Evolutionary conservation across 2,888 invertebrate species (phyloP).

Genomic region (Cerceris rybyensis): DNA sequence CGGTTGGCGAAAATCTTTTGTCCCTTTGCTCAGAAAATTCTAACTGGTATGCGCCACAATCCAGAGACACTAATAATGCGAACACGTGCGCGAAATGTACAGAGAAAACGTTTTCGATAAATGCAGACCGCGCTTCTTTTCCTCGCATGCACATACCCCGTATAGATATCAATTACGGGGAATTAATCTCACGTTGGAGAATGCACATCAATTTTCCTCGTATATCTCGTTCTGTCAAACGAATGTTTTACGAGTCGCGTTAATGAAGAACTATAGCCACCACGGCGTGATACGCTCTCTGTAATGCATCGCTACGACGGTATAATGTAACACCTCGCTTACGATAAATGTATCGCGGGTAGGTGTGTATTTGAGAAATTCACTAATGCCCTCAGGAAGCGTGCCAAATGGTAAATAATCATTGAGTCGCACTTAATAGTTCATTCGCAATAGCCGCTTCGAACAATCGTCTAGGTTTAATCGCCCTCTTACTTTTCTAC

Average conservation of each 20-base stretch:
- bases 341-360: conserved; percentile 42
- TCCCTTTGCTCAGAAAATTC: too few species aligned
- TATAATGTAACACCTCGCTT: conserved; percentile 29
- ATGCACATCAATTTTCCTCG: conserved; percentile 53
- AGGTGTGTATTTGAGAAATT: conserved; percentile 15
- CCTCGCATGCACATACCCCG: conserved; percentile 15
- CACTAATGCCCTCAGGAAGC: conserved; percentile 17
- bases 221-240: conserved; percentile 51
- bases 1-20: too few species aligned
- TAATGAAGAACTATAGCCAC: conserved; percentile 57
- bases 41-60: neutral
- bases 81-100: conserved; percentile 52
- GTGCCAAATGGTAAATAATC: conserved; percentile 55
- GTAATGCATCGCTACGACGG: conserved; percentile 30
- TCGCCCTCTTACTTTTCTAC: too few species aligned
- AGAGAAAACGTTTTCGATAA: conserved; percentile 42
- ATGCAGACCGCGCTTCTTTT: conserved; percentile 40
- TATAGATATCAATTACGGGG: conserved; percentile 55
- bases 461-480: too few species aligned
- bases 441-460: neutral
- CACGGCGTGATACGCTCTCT: conserved; percentile 37
- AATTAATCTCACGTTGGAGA: conserved; percentile 48
- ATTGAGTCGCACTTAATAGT: conserved; percentile 26
- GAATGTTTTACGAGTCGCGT: conserved; percentile 45
- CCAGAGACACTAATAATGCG: conserved; percentile 21